Evolutionary conservation across 2,797 vertebrate genomes (phyloP).

Genomic region (Triplophysa yarkandensis): DNA sequence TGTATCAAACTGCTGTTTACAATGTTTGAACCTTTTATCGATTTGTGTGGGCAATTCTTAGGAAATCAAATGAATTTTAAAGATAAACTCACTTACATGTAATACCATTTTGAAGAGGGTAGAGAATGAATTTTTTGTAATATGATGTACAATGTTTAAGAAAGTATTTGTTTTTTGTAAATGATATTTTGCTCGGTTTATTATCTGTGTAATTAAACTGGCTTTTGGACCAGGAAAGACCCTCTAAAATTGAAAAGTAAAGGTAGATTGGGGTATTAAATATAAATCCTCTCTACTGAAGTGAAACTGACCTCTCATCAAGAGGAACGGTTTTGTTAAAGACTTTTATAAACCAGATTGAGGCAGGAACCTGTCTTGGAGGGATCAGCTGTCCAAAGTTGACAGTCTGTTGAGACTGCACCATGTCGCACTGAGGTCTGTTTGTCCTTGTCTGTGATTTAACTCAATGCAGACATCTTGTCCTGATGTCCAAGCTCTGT

Average conservation of each 20-base stretch:
- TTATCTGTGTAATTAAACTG: conserved; percentile 26
- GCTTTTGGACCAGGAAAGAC: conserved; percentile 48
- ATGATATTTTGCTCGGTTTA: conserved; percentile 33
- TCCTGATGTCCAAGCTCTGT: conserved; percentile 33
- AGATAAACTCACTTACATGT: conserved; percentile 51
- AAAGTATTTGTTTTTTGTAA: background rate
- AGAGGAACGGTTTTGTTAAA: conserved; percentile 69
- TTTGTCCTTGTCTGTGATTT: conserved; percentile 58
- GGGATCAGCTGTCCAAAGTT: conserved; percentile 71
- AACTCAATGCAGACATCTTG: conserved; percentile 55
- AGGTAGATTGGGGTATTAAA: conserved; percentile 42
- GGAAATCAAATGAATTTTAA: conserved; percentile 50
- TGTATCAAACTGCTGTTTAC: conserved; percentile 41
- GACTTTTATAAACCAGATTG: conserved; percentile 72
- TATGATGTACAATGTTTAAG: conserved; percentile 26
- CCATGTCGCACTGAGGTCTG: conserved; percentile 62
- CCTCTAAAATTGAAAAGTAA: conserved; percentile 31
- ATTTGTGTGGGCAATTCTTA: conserved; percentile 49
- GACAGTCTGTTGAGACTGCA: conserved; percentile 65
- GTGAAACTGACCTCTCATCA: conserved; percentile 70
- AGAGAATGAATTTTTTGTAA: conserved; percentile 21
- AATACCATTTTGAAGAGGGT: conserved; percentile 19
- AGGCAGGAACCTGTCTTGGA: conserved; percentile 68
- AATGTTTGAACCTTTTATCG: conserved; percentile 23
- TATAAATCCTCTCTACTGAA: conserved; percentile 56